Evolutionary conservation across 1,140 invertebrate genomes (phyloP), one percentile per base, ranked within the genome.

Genomic region (Heliconius himera): DNA sequence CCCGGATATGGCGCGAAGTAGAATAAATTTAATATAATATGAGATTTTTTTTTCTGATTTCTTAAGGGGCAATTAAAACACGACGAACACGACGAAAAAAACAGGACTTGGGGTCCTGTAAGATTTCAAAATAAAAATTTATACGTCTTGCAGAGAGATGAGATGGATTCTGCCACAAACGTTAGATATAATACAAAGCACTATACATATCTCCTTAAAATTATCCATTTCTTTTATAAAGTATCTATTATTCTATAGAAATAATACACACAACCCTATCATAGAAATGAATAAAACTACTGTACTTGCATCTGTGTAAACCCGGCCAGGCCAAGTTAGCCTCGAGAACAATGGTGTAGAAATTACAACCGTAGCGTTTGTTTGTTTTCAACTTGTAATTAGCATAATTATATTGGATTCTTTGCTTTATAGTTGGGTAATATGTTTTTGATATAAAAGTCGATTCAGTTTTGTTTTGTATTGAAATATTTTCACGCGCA

Each of bases 281-380:
- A 56, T 56, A 56, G 54, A 56, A 56, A 66, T 66, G 22, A 26
- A 66, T 66, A 66, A 66, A 66, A 66, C 60, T 66, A 66, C 60
- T 29, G 60, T 66, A 16, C 1, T 8, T n/a, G 33, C 82, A 85
- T 76, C 80, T 87, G 84, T 80, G 74, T 81, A 77, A 87, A 87
- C 76, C 46, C 73, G 80, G 36, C 70, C 76, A 82, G 80, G 36
- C 70, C 76, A 82, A 81, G 80, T 79, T 82, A 80, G 73, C 72
- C 70, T 56, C 33, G 20, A 70, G 71, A 56, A 78, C 77, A 73
- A 56, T 78, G 51, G 66, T 8, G 51, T 60, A 26, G 51, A 60
- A 41, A 74, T 70, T 66, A 76, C 74, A 41, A 41, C 22, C 41
- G 56, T 76, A 66, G 22, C 49, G 38, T 76, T 76, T 76, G 56